phyloP scores from a whole-genome alignment of 2,797 vertebrate species.

The Meriones psammophilus region DNA sequence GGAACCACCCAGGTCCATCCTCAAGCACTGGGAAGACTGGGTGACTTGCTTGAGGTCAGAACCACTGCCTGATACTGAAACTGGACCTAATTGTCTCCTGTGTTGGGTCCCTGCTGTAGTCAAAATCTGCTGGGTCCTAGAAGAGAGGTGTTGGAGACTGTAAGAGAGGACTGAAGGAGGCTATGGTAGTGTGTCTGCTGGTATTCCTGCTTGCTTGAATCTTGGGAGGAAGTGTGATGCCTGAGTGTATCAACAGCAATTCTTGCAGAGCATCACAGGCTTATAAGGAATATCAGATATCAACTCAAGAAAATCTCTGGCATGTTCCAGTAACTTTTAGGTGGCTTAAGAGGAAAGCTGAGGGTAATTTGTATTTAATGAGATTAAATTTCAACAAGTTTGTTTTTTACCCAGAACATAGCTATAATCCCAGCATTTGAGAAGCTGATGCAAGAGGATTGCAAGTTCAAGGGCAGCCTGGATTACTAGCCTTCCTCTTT shows the following conservation, averaged over 20 bases:
- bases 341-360: slow-evolving; percentile 54
- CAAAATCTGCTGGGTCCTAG: slow-evolving; percentile 16
- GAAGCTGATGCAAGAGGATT: background rate
- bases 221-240: background rate
- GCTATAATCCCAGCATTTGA: background rate
- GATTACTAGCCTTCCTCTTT: background rate
- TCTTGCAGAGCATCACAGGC: background rate
- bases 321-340: background rate
- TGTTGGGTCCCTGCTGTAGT: background rate
- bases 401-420: background rate
- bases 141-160: slow-evolving; percentile 22
- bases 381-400: slow-evolving; percentile 49
- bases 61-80: background rate
- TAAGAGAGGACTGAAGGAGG: background rate
- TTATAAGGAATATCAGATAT: background rate
- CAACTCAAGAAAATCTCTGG: background rate
- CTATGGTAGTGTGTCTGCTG: background rate
- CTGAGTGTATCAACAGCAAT: background rate
- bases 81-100: background rate
- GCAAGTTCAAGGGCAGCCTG: background rate
- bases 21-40: background rate
- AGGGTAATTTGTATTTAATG: slow-evolving; percentile 48
- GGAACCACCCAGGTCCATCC: slow-evolving; percentile 20
- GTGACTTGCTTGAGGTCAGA: background rate
- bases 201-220: background rate